phyloP scores from a whole-genome alignment of 2,113 vertebrate genomes.

The Dicerorhinus sumatrensis region DNA sequence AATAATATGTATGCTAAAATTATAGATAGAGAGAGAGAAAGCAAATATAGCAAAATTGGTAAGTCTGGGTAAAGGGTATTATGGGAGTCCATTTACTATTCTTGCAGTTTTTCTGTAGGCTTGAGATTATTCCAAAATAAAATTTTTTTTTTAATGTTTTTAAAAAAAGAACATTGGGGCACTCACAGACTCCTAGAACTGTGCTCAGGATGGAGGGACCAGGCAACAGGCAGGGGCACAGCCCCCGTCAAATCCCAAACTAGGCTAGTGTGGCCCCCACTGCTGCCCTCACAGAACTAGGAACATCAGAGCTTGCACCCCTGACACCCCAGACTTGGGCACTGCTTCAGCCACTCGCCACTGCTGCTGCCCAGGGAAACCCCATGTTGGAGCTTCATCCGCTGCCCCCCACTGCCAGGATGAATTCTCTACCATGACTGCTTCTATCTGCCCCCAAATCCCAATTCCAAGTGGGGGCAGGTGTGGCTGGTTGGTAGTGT shows the following conservation, averaged over 20 bases:
- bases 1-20: neutral
- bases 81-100: neutral
- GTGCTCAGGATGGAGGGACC: neutral
- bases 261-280: neutral
- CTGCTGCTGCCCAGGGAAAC: neutral
- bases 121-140: conserved; percentile 22
- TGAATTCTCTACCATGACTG: neutral
- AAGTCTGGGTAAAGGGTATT: neutral
- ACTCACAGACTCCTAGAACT: neutral
- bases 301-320: neutral
- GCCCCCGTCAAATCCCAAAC: neutral
- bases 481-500: neutral
- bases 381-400: neutral
- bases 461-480: neutral
- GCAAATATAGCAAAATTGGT: neutral
- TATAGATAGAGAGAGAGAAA: neutral
- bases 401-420: neutral
- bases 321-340: neutral
- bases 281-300: neutral
- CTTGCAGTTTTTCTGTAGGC: neutral
- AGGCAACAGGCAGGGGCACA: neutral
- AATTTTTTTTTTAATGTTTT: neutral
- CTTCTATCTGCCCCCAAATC: neutral
- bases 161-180: neutral
- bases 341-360: neutral